These are phyloP conservation scores for Sitobion miscanthi DNA, from an alignment of 1,140 invertebrate species.

Conservation along the genomic window DNA sequence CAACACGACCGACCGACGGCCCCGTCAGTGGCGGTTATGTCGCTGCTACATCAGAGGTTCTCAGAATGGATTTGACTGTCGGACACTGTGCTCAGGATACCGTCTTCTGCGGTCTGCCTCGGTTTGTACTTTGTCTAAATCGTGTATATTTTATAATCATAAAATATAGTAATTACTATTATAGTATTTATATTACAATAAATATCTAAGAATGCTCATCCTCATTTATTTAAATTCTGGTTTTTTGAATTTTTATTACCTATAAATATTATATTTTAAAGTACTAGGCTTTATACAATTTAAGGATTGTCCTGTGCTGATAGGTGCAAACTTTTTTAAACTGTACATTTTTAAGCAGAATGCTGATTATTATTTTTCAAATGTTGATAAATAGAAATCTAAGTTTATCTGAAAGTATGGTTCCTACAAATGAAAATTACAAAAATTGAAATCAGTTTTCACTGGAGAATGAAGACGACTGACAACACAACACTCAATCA, in stretches of 20 bases:
- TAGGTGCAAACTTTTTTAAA: neutral
- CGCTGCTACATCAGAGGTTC: conserved; percentile 6
- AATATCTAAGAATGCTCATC: too few species aligned
- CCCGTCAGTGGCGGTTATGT: neutral
- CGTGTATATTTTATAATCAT: neutral
- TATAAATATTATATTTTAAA: neutral
- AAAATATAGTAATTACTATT: too few species aligned
- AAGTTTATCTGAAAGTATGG: too few species aligned
- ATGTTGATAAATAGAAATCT: neutral
- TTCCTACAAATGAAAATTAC: too few species aligned
- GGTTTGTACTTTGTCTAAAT: neutral
- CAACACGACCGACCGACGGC: neutral
- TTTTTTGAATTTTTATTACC: too few species aligned
- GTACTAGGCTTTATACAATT: neutral
- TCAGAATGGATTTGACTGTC: conserved; percentile 18
- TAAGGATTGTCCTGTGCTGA: neutral
- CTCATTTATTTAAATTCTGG: too few species aligned
- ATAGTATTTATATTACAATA: neutral
- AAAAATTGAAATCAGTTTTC: too few species aligned
- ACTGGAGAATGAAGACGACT: too few species aligned
- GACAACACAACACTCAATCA: too few species aligned
- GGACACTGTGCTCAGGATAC: neutral
- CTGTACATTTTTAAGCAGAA: neutral
- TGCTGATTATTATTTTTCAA: neutral
- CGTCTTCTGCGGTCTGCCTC: neutral